Base-by-base conservation (phyloP, 2,888 invertebrate genomes). In the Chrysolina oricalcia region DNA sequence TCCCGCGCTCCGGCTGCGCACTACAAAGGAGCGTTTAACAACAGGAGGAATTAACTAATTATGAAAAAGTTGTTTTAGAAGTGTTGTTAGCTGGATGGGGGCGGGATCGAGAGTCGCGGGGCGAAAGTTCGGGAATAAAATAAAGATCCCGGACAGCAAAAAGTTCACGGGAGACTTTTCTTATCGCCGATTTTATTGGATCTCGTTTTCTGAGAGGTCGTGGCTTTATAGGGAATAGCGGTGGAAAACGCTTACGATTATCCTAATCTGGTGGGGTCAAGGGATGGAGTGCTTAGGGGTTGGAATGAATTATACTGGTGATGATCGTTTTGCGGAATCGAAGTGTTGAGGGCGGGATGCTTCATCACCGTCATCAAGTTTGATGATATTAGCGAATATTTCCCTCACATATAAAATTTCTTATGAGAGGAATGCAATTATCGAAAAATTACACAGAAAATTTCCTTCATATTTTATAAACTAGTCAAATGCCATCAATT, bases 41-140 rank as follows among this genome's bases (percentile, higher is more conserved):
- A 75, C 81, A 70, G 81, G 84, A 85, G 83, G 84, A 85, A 85
- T 85, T 83, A 84, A 83, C 81, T 84, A 85, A 85, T 86, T 85
- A 84, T 82, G 82, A 81, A 80, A 80, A 82, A 78, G 80, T 79
- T 79, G 83, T 82, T 84, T 82, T 63, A 82, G 82, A 85, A 82
- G 77, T 82, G 80, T 78, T 82, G 80, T 78, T 80, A 75, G 79
- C 17, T 59, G 8, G 27, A n/a, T 59, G 59, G 27, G 10, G 2
- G 59, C 13, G 23, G 23, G n/a, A 4, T 6, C 27, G 62, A 65
- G 67, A 71, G 71, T 71, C 63, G 71, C 67, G 43, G 15, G 46
- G 46, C n/a, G 8, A 53, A 71, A 74, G 66, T 74, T 74, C 67
- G 66, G 70, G n/a, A 63, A 71, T 73, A 69, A 71, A 74, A 74